phyloP scores from a whole-genome alignment of 2,888 invertebrate genomes.

The Schrankia costaestrigalis region DNA sequence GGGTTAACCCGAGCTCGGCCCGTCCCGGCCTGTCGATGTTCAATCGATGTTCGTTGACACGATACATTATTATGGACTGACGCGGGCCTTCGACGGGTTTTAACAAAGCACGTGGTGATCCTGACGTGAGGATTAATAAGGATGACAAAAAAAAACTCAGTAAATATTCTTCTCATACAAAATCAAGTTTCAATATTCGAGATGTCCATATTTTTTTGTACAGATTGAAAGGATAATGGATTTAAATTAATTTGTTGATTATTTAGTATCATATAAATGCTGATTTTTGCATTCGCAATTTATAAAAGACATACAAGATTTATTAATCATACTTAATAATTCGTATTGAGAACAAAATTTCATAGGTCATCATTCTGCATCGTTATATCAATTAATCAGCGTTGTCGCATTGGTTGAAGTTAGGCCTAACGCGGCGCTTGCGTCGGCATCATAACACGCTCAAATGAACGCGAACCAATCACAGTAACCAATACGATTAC shows the following conservation, averaged over 20 bases:
- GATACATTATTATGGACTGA: conserved; percentile 77
- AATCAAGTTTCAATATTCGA: conserved; percentile 60
- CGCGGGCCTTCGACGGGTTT: conserved; percentile 70
- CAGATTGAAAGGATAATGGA: conserved; percentile 56
- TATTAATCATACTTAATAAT: conserved; percentile 25
- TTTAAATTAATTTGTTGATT: conserved; percentile 58
- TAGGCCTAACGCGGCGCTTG: conserved; percentile 70
- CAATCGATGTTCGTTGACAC: conserved; percentile 79
- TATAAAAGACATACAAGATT: conserved; percentile 19
- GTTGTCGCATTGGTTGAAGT: conserved; percentile 54
- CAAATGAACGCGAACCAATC: conserved; percentile 49
- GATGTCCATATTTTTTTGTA: conserved; percentile 47
- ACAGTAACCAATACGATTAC: conserved; percentile 65
- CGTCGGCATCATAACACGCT: conserved; percentile 57
- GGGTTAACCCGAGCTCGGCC: conserved; percentile 63
- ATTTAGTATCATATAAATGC: conserved; percentile 39
- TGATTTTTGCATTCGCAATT: conserved; percentile 27
- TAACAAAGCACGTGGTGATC: conserved; percentile 78
- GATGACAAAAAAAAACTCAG: conserved; percentile 66
- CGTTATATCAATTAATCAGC: conserved; percentile 64
- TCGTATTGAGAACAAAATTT: conserved; percentile 34
- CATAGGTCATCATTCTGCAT: conserved; percentile 56
- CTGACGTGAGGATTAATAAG: conserved; percentile 78
- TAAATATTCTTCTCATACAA: conserved; percentile 65
- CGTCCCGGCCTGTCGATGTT: conserved; percentile 70